These are phyloP conservation scores for Temnothorax longispinosus DNA, from an alignment of 1,140 invertebrate genomes.

Conservation along the genomic window DNA sequence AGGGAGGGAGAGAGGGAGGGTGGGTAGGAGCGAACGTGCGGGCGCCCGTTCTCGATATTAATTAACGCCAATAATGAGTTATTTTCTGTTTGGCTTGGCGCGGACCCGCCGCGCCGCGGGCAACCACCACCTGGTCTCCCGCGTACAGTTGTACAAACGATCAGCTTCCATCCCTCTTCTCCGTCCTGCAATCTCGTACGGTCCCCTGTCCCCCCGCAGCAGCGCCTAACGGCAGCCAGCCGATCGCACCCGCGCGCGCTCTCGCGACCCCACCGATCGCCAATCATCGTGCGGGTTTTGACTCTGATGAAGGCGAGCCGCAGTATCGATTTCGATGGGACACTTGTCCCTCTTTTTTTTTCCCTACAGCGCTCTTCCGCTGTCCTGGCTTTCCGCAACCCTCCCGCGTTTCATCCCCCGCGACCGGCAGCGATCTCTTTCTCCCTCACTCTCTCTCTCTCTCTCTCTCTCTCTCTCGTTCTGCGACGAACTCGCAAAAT, in stretches of 20 bases:
- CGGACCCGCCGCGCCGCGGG: not conserved
- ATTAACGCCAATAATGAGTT: constrained; percentile 77
- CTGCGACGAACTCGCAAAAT: constrained; percentile 48
- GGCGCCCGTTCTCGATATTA: constrained; percentile 73
- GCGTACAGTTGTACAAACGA: constrained; percentile 54
- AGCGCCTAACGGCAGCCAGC: not conserved
- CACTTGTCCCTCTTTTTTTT: constrained; percentile 61
- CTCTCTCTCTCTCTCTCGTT: not conserved
- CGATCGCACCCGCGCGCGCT: constrained; percentile 6
- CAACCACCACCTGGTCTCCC: constrained; percentile 35
- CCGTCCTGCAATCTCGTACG: constrained; percentile 15
- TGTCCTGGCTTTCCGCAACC: constrained; percentile 14
- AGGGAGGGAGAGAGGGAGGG: too few relatives aligned
- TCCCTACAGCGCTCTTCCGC: constrained; percentile 15
- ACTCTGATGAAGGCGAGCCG: constrained; percentile 63
- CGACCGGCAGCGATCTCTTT: not conserved
- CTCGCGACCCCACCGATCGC: constrained; percentile 19
- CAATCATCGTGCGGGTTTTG: constrained; percentile 52
- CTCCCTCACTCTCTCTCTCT: not conserved
- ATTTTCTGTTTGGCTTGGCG: constrained; percentile 72
- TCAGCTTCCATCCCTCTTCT: constrained; percentile 14
- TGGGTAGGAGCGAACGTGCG: not conserved
- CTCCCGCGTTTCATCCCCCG: not conserved
- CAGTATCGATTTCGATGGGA: constrained; percentile 66
- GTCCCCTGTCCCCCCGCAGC: not conserved